Conservation (phyloP, 2,888 invertebrate species). For the Heliconius charithonia region DNA sequence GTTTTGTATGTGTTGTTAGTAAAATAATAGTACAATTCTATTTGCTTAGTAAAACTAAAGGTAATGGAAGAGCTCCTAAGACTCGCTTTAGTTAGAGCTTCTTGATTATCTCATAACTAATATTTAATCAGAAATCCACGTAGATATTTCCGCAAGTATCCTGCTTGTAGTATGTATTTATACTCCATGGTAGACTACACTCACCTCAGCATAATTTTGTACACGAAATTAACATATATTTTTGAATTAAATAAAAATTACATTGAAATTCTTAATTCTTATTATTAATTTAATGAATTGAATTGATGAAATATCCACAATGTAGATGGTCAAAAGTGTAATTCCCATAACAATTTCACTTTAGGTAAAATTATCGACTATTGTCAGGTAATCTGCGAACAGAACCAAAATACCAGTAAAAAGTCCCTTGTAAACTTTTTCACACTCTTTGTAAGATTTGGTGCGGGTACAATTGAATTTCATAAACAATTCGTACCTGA, state of each 20-base stretch:
- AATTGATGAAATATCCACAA: background rate
- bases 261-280: no score
- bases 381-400: slow-evolving; percentile 61
- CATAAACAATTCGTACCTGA: slow-evolving; percentile 19
- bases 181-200: background rate
- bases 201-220: background rate
- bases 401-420: slow-evolving; percentile 49
- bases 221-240: background rate
- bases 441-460: slow-evolving; percentile 19
- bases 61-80: slow-evolving; percentile 9
- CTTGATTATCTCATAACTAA: slow-evolving; percentile 4
- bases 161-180: background rate
- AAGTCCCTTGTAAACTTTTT: slow-evolving; percentile 21
- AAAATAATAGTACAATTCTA: background rate
- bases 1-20: background rate
- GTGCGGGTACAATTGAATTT: slow-evolving; percentile 33
- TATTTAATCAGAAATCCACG: slow-evolving; percentile 19
- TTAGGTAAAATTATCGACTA: slow-evolving; percentile 58
- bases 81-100: background rate
- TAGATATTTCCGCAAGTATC: background rate
- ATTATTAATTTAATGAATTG: background rate
- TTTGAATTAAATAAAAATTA: no score
- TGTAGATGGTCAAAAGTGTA: background rate
- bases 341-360: slow-evolving; percentile 50
- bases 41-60: slow-evolving; percentile 5